Conservation (phyloP, 2,888 invertebrate species). For the Hydraecia micacea region DNA sequence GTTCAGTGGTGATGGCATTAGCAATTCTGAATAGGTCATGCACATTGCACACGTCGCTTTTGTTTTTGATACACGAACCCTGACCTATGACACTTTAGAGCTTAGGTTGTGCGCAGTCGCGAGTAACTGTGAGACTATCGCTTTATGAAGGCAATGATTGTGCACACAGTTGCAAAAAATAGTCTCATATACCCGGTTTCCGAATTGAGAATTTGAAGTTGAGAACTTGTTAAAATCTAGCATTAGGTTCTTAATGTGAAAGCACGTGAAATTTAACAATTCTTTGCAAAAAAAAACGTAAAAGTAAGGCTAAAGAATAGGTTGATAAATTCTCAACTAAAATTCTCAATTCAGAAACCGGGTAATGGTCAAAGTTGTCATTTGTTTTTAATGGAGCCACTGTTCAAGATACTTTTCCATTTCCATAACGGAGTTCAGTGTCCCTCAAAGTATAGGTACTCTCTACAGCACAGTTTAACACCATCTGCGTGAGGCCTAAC, state of each 20-base stretch:
- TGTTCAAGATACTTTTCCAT: not conserved
- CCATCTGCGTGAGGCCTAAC: not conserved
- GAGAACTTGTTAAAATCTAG: not conserved
- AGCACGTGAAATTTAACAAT: no score
- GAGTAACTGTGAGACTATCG: not conserved
- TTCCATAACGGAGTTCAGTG: not conserved
- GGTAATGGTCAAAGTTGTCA: not conserved
- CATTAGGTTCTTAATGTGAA: not conserved
- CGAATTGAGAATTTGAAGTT: not conserved
- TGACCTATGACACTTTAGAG: slow-evolving; percentile 44
- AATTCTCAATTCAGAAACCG: not conserved
- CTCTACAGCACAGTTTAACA: not conserved
- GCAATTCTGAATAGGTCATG: slow-evolving; percentile 38
- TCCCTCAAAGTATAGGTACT: not conserved
- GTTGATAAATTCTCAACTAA: not conserved
- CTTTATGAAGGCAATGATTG: not conserved
- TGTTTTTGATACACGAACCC: slow-evolving; percentile 40
- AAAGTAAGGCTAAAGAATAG: not conserved
- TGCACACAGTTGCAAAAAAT: not conserved
- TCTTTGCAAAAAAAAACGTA: no score
- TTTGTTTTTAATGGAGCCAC: not conserved
- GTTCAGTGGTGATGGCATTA: slow-evolving; percentile 39
- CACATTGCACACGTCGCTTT: slow-evolving; percentile 46
- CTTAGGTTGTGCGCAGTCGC: not conserved
- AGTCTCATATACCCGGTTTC: not conserved